Base-by-base conservation (phyloP, 2,888 invertebrate genomes). In the Cyrtodaria siliqua region DNA sequence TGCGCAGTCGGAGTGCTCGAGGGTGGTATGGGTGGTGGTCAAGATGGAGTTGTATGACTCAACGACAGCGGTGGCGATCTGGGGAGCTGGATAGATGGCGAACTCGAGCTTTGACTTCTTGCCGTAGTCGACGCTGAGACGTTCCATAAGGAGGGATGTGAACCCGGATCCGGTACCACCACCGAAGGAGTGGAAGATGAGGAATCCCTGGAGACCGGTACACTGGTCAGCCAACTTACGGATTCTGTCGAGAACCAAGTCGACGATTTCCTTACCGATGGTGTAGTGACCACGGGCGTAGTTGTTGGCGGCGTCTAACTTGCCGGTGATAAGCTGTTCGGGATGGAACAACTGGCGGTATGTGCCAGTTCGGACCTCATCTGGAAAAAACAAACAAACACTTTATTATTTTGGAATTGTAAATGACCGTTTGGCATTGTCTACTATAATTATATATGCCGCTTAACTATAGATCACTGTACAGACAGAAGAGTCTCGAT, bases 281-380 rank as follows among this genome's bases (percentile, higher is more conserved):
- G 98, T 98, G 95, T 98, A 98, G 94, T 98, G 98, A 79, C 98
- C 98, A 91, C 98, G 96, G 75, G 98, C 98, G 87, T 98, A 98
- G 94, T 98, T 98, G 94, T 98, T 98, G 87, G 98, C 98, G 55
- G 98, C 98, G 92, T 98, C 98, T 94, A 98, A 98, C 94, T 98
- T 98, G 88, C 98, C 98, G 89, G 97, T 97, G 94, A 98, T 97
- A 93, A 98, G 95, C 94, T 98, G 98, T 94, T 98, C 98, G 81
- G 98, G 98, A 94, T 98, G 98, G 95, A 98, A 98, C 91, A 98
- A 95, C 94, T 97, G 97, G 84, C 97, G 95, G 95, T 98, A 98
- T 33, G 92, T 92, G 23, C 93, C 93, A 26, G 92, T 93, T 33
- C 93, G 87, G 40, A 93, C 92, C 77, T 93, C 93, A 85, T 93